A percentile compares a stretch with the other conserved stretches of the same genome.
Evolutionary conservation across 2,113 vertebrate genomes (phyloP).

Genomic region (Electrona antarctica): DNA sequence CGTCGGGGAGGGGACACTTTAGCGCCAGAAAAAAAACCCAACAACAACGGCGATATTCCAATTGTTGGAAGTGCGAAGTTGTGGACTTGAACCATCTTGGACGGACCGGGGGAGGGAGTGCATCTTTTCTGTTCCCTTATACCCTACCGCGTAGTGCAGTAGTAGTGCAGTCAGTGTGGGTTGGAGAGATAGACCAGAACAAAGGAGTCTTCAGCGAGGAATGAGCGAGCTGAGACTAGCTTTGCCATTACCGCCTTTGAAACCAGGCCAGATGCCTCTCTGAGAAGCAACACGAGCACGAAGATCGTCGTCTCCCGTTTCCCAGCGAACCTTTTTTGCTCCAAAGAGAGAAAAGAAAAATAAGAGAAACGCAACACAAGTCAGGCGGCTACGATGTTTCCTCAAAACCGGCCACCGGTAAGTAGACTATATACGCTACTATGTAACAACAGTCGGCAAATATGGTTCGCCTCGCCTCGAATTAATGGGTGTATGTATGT

Average conservation of each 20-base stretch:
- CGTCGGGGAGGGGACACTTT: slow-evolving; percentile 34
- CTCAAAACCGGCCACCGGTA: slow-evolving; percentile 89
- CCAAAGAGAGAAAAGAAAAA: slow-evolving; percentile 31
- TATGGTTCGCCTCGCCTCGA: not conserved
- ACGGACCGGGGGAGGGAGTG: slow-evolving; percentile 35
- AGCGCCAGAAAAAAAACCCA: slow-evolving; percentile 17
- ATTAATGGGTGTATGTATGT: slow-evolving; percentile 9
- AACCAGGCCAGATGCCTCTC: slow-evolving; percentile 73
- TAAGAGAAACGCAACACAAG: slow-evolving; percentile 40
- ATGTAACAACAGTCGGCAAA: not conserved
- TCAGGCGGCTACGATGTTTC: slow-evolving; percentile 84
- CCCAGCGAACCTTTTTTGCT: slow-evolving; percentile 56
- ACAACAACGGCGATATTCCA: slow-evolving; percentile 9
- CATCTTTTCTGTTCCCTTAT: slow-evolving; percentile 44
- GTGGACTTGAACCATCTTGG: slow-evolving; percentile 50
- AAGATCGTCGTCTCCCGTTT: slow-evolving; percentile 45
- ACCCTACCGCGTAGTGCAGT: slow-evolving; percentile 48
- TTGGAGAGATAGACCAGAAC: slow-evolving; percentile 76
- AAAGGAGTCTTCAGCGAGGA: slow-evolving; percentile 79
- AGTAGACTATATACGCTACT: slow-evolving; percentile 60
- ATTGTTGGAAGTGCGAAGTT: slow-evolving; percentile 56
- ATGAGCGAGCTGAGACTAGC: slow-evolving; percentile 74
- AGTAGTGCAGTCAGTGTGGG: slow-evolving; percentile 55
- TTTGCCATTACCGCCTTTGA: slow-evolving; percentile 57
- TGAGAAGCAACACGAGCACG: slow-evolving; percentile 60